phyloP scores from a whole-genome alignment of 1,140 invertebrate genomes.

The Cecropterus lyciades region DNA sequence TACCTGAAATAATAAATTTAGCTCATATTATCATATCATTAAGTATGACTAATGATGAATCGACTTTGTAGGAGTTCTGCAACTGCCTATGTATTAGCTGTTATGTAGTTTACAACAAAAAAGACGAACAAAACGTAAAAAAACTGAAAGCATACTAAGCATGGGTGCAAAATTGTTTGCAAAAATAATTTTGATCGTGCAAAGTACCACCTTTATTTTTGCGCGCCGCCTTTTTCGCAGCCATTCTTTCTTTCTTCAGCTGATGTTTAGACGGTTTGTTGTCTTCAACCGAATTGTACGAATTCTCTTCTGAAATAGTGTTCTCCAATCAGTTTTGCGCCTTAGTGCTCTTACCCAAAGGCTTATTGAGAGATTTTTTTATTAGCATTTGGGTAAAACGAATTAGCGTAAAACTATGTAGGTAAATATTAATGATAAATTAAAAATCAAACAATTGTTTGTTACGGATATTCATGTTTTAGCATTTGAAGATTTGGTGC shows the following conservation, averaged over 20 bases:
- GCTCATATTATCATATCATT: too few relatives aligned
- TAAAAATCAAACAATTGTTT: too few relatives aligned
- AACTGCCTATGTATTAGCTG: too few relatives aligned
- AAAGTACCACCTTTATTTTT: slow-evolving; percentile 69
- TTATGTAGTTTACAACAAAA: too few relatives aligned
- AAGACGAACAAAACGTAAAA: too few relatives aligned
- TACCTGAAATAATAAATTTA: slow-evolving; percentile 38
- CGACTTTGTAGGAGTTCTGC: too few relatives aligned
- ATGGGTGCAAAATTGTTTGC: background rate
- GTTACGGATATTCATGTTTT: too few relatives aligned
- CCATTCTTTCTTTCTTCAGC: slow-evolving; percentile 88
- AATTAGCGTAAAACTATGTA: background rate
- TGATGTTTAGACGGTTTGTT: slow-evolving; percentile 88
- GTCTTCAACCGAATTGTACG: slow-evolving; percentile 80
- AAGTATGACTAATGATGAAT: too few relatives aligned
- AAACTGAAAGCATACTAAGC: too few relatives aligned
- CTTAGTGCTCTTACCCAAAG: slow-evolving; percentile 31
- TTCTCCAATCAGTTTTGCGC: slow-evolving; percentile 30
- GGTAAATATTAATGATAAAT: background rate
- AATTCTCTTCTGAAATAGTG: slow-evolving; percentile 79
- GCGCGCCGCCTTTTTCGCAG: slow-evolving; percentile 84
- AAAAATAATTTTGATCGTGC: slow-evolving; percentile 13
- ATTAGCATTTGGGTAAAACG: slow-evolving; percentile 6
- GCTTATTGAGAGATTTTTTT: slow-evolving; percentile 1
- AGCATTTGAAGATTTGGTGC: too few relatives aligned